Base-by-base conservation (phyloP, 2,797 vertebrate genomes). In the Pagetopsis macropterus region DNA sequence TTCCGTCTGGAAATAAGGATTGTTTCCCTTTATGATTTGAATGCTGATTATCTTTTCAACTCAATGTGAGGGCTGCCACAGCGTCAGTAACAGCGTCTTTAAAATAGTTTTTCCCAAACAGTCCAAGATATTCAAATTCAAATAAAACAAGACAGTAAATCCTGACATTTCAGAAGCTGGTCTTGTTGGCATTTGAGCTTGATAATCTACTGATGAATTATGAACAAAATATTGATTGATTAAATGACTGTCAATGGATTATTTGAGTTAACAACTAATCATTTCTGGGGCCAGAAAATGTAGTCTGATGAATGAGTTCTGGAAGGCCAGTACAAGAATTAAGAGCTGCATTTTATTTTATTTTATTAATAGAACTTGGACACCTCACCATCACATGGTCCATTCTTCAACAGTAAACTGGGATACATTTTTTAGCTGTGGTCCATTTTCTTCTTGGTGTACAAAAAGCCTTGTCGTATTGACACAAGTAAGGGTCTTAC, bases 1-100 rank as follows among this genome's bases (percentile, higher is more conserved):
- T 37, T 19, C 1, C 2, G 45, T 31, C 27, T 76, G 52, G 52
- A 62, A 23, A 41, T 56, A 10, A 56, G 19, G 1, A 68, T n/a
- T 1, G 2, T 56, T 78, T 52, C 62, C 41, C 13, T 37, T 44
- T 13, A 55, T 15, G 31, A 54, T 70, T 52, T 12, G 63, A 16
- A 37, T 23, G 15, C 4, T 3, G 1, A 33, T 51, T 58, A 41
- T 63, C 3, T 43, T 33, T 15, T 44, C 5, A 10, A 54, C 16
- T 45, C 6, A 44, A 44, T 0, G 10, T 40, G 14, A 61, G 52
- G 55, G 9, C n/a, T 16, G 1, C 19, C 15, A 63, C 33, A 37
- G 33, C 8, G 8, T 9, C 6, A 37, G 33, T 17, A 0, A 11
- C 16, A 3, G 21, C 5, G 19, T 46, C 12, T 41, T 68, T 15